Conservation (phyloP, 1,140 invertebrate genomes). For the Chrysomallon squamiferum region DNA sequence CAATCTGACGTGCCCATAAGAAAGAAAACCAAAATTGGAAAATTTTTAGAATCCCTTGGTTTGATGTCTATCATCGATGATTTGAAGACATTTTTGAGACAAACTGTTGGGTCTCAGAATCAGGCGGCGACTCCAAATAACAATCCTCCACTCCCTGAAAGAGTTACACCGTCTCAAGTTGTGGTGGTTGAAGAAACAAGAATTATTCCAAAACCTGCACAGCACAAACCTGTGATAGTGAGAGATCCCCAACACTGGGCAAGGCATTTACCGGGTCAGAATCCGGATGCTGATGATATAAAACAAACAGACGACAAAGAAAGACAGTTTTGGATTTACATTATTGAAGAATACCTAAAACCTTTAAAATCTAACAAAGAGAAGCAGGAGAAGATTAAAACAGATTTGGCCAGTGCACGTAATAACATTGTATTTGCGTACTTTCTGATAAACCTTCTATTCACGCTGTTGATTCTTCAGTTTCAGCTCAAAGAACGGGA, state of each 20-base stretch:
- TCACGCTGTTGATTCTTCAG: conserved; percentile 95
- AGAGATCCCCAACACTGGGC: neutral
- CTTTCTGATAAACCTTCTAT: conserved; percentile 96
- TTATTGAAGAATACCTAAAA: conserved; percentile 90
- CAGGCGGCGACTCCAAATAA: neutral
- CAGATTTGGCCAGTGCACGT: conserved; percentile 87
- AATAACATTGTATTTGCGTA: conserved; percentile 90
- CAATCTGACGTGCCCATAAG: neutral
- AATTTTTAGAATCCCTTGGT: conserved; percentile 7
- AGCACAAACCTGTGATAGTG: too few species aligned
- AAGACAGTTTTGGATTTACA: conserved; percentile 90
- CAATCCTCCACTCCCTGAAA: neutral
- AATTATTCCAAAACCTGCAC: too few species aligned
- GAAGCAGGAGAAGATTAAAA: conserved; percentile 78
- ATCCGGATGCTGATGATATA: neutral
- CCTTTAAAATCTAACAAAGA: conserved; percentile 91
- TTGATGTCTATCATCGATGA: conserved; percentile 14
- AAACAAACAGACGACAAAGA: conserved; percentile 68
- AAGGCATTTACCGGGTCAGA: neutral
- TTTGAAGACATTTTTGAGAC: conserved; percentile 26
- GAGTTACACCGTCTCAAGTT: neutral
- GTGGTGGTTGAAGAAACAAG: too few species aligned
- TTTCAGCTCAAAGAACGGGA: conserved; percentile 71
- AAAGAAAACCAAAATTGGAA: conserved; percentile 52
- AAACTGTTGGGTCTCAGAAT: conserved; percentile 68